Conservation (phyloP, 2,797 vertebrate species). For the Lutjanus argentimaculatus region DNA sequence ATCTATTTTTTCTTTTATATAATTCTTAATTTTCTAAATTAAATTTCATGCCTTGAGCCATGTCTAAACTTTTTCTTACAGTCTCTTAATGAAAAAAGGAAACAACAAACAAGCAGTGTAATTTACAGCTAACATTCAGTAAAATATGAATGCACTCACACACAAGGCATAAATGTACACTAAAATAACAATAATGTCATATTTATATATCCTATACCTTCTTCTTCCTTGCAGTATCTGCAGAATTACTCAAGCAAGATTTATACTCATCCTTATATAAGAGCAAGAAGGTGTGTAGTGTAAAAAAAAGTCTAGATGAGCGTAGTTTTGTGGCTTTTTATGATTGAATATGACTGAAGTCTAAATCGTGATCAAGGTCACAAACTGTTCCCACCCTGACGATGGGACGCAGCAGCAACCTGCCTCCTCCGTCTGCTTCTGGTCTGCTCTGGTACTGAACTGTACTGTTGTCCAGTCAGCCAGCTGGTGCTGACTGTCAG, state of each 20-base stretch:
- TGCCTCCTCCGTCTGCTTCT: slow-evolving; percentile 50
- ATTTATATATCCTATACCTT: too few species aligned
- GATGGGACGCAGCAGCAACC: slow-evolving; percentile 38
- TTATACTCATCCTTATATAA: background rate
- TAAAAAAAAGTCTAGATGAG: background rate
- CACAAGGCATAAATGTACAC: background rate
- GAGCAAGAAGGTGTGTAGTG: background rate
- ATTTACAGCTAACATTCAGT: background rate
- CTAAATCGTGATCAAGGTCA: background rate
- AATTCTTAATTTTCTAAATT: background rate
- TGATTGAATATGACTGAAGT: background rate
- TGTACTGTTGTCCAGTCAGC: slow-evolving; percentile 60
- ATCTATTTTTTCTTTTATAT: background rate
- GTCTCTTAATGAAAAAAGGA: background rate
- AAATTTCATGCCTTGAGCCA: background rate
- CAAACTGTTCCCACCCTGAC: slow-evolving; percentile 22
- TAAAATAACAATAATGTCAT: background rate
- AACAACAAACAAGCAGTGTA: background rate
- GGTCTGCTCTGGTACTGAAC: slow-evolving; percentile 46
- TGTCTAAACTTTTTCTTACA: background rate
- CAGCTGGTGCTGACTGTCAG: slow-evolving; percentile 77
- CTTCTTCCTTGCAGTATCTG: background rate
- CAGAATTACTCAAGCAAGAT: background rate
- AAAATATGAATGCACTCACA: background rate
- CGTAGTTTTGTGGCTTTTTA: background rate